A percentile compares a stretch with the other conserved stretches of the same genome.
Conservation (phyloP, 2,113 vertebrate genomes). For the Oreochromis tanganicae region DNA sequence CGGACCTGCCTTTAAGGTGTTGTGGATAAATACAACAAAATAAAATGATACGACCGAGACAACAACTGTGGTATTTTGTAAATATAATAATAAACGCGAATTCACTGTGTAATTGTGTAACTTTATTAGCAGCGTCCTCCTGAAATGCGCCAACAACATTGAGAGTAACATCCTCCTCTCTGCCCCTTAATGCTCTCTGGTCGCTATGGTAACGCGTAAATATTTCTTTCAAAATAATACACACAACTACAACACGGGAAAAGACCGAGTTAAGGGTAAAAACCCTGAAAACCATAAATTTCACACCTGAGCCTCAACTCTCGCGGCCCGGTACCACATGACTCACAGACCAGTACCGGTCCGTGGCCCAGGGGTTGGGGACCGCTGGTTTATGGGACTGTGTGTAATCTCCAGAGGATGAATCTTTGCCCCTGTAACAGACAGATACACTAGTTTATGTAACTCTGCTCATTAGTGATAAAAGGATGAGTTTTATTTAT, state of each 20-base stretch:
- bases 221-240: no score
- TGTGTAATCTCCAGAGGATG: neutral
- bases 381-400: neutral
- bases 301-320: neutral
- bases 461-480: neutral
- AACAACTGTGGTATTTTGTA: neutral
- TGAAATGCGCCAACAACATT: neutral
- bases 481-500: neutral
- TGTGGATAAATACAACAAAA: neutral
- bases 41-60: neutral
- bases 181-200: neutral
- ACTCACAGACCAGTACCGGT: neutral
- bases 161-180: neutral
- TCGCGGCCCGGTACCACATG: neutral
- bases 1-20: neutral
- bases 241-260: no score
- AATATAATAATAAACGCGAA: neutral
- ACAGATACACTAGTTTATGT: neutral
- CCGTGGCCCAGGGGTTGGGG: neutral
- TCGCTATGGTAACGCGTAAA: no score
- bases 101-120: neutral
- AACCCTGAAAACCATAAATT: no score
- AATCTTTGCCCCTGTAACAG: neutral
- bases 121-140: neutral
- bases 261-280: no score